Base-by-base conservation (phyloP, 2,888 invertebrate species). In the Hedychridium roseum region DNA sequence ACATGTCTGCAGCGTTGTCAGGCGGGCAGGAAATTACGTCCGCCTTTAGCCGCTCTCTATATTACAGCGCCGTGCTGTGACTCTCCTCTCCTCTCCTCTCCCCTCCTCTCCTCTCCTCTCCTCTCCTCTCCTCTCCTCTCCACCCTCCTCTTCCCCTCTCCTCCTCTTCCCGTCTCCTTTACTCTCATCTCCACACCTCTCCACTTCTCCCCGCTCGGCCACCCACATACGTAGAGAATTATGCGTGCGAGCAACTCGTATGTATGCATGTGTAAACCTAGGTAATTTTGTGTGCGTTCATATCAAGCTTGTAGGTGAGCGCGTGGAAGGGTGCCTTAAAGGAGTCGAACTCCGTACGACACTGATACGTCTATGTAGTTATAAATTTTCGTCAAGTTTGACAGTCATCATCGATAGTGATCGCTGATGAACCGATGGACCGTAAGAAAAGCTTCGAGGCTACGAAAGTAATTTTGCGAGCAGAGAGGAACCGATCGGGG, bases 1-100 rank as follows among this genome's bases (percentile, higher is more conserved):
- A 78, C 76, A 77, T 76, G 75, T 74, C 76, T 77, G 76, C 66
- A 68, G 64, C 70, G 68, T 68, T 70, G 70, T 64, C 66, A 64
- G 58, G 67, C 68, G 68, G 71, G 72, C 71, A 70, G 77, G 73
- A 78, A 78, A 76, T 38, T 77, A 77, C 77, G 76, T 76, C 72
- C 73, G 77, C 78, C 76, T 78, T 77, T 77, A 74, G 76, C 71
- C 62, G 67, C 64, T 71, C 72, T 72, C 73, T 70, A 74, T 73
- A 77, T 74, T 75, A 74, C 77, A 70, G 37, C 38, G 27, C 26
- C 45, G 41, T 37, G 39, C 31, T 12, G 27, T 12, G 6, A 3
- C n/a, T 27, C 6, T 12, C 27, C 6, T 27, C 12, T 5, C 12
- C 12, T 27, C 27, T 27, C 27, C 2, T 9, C 2, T n/a, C n/a